These are phyloP conservation scores for Rhadina sibilatrix DNA, from an alignment of 2,113 vertebrate genomes.

Conservation along the genomic window DNA sequence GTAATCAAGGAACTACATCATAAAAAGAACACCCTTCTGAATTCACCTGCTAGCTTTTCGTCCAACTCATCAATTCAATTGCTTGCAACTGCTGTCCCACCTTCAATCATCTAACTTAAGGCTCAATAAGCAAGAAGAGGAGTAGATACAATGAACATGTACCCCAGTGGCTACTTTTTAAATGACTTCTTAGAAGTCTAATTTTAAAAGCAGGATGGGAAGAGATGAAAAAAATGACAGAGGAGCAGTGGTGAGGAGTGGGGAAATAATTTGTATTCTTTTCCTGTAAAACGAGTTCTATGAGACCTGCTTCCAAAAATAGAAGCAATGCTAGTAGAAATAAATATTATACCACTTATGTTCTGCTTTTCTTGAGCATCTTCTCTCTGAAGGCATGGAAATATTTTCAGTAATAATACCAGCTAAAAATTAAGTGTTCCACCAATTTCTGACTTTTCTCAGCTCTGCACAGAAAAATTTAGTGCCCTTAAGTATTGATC, in stretches of 20 bases:
- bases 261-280: not conserved
- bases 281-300: not conserved
- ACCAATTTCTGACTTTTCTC: not conserved
- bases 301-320: conserved; percentile 7
- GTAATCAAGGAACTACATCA: not conserved
- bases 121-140: not conserved
- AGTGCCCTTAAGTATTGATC: not conserved
- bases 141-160: not conserved
- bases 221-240: not conserved
- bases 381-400: not conserved
- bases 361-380: not conserved
- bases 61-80: conserved; percentile 35
- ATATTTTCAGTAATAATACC: not conserved
- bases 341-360: not conserved
- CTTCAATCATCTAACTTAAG: not conserved
- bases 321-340: not conserved
- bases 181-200: not conserved
- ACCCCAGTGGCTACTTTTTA: not conserved
- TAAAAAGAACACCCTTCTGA: conserved; percentile 14
- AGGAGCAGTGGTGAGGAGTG: not conserved
- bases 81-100: not conserved
- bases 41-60: conserved; percentile 30
- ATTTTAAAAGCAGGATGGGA: conserved; percentile 2
- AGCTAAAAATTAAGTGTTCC: not conserved
- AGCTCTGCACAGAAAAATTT: not conserved